Evolutionary conservation across 2,888 invertebrate genomes (phyloP).

Genomic region (Acronicta psi): DNA sequence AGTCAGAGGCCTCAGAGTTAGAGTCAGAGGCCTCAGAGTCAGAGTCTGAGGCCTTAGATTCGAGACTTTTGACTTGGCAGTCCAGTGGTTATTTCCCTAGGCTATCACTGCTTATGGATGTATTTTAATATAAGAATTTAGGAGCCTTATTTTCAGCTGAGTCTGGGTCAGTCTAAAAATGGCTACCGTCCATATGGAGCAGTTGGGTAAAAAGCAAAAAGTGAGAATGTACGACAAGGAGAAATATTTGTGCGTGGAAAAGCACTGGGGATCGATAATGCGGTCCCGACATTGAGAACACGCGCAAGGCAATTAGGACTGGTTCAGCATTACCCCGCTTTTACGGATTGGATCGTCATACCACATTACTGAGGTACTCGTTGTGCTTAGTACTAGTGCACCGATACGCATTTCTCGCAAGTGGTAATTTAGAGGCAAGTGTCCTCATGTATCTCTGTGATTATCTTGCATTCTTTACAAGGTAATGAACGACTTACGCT

Average conservation of each 20-base stretch:
- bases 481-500: not conserved
- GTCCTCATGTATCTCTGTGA: not conserved
- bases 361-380: not conserved
- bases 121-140: no score
- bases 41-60: no score
- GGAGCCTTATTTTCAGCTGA: no score
- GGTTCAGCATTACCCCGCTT: conserved; percentile 23
- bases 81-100: no score
- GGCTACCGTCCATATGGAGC: not conserved
- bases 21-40: no score
- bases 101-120: no score
- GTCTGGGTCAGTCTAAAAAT: not conserved
- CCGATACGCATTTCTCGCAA: not conserved
- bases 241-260: conserved; percentile 10
- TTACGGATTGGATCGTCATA: conserved; percentile 6
- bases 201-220: conserved; percentile 1
- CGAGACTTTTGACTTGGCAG: no score
- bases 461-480: not conserved
- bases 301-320: conserved; percentile 12
- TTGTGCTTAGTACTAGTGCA: not conserved
- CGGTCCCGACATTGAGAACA: conserved; percentile 20
- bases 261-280: conserved; percentile 4
- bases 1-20: no score
- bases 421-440: not conserved
- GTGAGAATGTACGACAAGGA: conserved; percentile 6